A percentile compares a stretch with the other conserved stretches of the same genome.
These are phyloP conservation scores for Peromyscus maniculatus DNA, from an alignment of 2,113 vertebrate species.

Conservation along the genomic window DNA sequence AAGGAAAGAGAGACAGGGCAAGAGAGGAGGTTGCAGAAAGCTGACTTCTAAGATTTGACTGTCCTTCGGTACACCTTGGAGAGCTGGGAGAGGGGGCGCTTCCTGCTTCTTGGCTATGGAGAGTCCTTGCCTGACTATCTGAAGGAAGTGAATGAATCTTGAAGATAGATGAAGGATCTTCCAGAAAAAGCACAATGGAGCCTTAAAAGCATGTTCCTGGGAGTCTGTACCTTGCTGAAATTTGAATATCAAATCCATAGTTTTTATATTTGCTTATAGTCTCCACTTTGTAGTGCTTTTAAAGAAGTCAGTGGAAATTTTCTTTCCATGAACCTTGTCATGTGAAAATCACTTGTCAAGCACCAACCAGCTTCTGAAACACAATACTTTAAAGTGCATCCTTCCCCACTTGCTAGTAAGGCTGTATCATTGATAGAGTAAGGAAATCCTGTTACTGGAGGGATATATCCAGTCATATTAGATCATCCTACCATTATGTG, in stretches of 20 bases:
- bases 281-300: neutral
- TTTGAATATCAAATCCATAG: neutral
- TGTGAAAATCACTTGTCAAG: neutral
- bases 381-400: neutral
- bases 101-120: neutral
- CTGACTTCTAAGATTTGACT: neutral
- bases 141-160: neutral
- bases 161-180: neutral
- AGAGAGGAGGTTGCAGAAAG: neutral
- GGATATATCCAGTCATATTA: neutral
- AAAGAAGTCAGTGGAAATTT: neutral
- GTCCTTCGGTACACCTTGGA: neutral
- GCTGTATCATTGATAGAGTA: neutral
- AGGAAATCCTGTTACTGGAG: neutral
- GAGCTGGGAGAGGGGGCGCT: neutral
- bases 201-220: too few relatives aligned
- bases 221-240: neutral
- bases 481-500: neutral
- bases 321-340: neutral
- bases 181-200: neutral
- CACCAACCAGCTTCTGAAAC: neutral
- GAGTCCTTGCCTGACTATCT: too few relatives aligned
- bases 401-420: neutral
- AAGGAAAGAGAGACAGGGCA: neutral
- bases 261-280: neutral